Evolutionary conservation across 1,140 invertebrate genomes (phyloP).

Genomic region (Wiebesia pumilae): DNA sequence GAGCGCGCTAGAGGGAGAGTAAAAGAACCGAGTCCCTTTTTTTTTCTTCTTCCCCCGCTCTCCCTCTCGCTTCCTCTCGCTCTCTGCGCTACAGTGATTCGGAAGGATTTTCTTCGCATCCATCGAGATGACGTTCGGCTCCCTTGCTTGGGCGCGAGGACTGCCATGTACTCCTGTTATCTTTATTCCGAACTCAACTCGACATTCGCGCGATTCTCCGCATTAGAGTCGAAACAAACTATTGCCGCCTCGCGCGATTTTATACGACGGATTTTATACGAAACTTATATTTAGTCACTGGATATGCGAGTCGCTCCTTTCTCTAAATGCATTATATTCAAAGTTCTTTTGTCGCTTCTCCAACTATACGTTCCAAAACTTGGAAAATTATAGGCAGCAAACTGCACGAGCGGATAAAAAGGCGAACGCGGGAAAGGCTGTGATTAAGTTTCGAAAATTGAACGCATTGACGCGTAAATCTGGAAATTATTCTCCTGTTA

Average conservation of each 20-base stretch:
- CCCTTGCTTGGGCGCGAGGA: neutral
- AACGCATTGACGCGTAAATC: neutral
- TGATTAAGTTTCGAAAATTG: neutral
- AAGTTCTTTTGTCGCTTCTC: too few relatives aligned
- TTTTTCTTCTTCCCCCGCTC: neutral
- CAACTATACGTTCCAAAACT: too few relatives aligned
- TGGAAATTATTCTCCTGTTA: neutral
- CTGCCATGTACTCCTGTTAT: neutral
- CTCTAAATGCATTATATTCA: too few relatives aligned
- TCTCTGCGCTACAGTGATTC: neutral
- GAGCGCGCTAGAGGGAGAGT: neutral
- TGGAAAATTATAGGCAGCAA: too few relatives aligned
- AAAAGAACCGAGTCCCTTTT: neutral
- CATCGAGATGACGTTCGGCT: neutral
- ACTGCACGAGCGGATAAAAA: neutral
- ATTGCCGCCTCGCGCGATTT: too few relatives aligned
- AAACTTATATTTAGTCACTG: too few relatives aligned
- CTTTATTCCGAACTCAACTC: neutral
- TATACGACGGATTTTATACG: too few relatives aligned
- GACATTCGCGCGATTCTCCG: too few relatives aligned
- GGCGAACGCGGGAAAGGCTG: neutral
- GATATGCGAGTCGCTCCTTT: too few relatives aligned
- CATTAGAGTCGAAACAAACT: too few relatives aligned
- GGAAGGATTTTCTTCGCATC: neutral
- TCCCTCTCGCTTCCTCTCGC: neutral